These are phyloP conservation scores for Eurois occulta DNA, from an alignment of 2,888 invertebrate genomes.

Conservation along the genomic window DNA sequence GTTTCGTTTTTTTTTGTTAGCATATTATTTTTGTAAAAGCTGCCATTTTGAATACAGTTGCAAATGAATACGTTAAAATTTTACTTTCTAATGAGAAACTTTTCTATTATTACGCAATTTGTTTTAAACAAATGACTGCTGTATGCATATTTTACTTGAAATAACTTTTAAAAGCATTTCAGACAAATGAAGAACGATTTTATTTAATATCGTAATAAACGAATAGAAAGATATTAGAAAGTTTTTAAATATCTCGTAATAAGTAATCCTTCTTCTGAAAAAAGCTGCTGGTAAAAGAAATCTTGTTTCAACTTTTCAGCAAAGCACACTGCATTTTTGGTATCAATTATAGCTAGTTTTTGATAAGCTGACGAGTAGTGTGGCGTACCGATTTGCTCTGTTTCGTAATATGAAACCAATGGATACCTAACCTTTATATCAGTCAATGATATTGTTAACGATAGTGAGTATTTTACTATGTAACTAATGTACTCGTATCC, in stretches of 20 bases:
- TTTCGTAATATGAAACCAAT: conserved; percentile 13
- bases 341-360: not conserved
- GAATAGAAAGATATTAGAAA: not conserved
- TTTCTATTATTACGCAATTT: not conserved
- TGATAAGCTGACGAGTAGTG: not conserved
- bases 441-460: conserved; percentile 45
- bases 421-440: conserved; percentile 20
- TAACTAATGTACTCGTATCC: conserved; percentile 71
- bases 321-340: not conserved
- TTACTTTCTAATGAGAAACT: conserved; percentile 22
- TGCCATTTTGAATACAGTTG: not conserved
- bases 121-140: not conserved
- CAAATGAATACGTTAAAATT: not conserved
- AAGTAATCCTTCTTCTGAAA: not conserved
- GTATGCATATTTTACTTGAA: not conserved
- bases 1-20: not conserved
- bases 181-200: not conserved
- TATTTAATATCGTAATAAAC: not conserved
- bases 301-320: not conserved
- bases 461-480: conserved; percentile 50
- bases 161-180: not conserved
- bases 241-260: not conserved
- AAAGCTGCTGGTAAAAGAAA: not conserved
- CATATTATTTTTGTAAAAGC: not conserved
- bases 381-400: not conserved